Base-by-base conservation (phyloP, 2,797 vertebrate genomes). In the Novumbra hubbsi region DNA sequence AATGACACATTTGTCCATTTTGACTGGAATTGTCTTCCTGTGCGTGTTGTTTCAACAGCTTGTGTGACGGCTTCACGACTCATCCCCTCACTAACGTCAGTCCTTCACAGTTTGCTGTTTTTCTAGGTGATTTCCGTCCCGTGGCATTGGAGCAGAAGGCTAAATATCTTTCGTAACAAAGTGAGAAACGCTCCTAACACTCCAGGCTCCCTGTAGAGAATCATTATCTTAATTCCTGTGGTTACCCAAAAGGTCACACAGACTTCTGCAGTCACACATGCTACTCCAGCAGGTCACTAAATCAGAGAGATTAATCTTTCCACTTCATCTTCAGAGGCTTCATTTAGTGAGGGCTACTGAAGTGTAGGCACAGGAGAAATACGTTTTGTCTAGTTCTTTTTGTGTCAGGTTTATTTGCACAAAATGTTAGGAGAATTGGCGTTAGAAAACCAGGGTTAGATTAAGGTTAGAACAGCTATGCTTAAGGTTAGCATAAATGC, bases 11-110 rank as follows among this genome's bases (percentile, higher is more conserved):
- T 55, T 52, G 52, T 55, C 21, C 11, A 14, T 12, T 24, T 27
- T 60, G 55, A 60, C 55, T 12, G 19, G 9, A 55, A 21, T n/a
- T 60, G 11, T 60, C 55, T 60, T 21, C 24, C 55, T 60, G 55
- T 68, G 75, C 66, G 62, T 70, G 71, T 73, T 78, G 75, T 81
- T 82, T 19, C 50, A 71, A 73, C 78, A 78, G 80, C 78, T 77
- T 73, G 52, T 41, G 82, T 83, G 72, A 27, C 21, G 21, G 24
- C 55, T 75, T 82, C 72, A 49, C 74, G 27, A 74, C 73, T 71
- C 55, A 71, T 32, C 17, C 49, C 57, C 34, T 63, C 71, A 72
- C 34, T 63, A 34, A 27, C 71, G 30, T 28, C 28, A 21, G 55
- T 49, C 41, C 62, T 73, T 73, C 72, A 66, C 72, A 66, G 60